Evolutionary conservation across 2,888 invertebrate genomes (phyloP).

Genomic region (Tigriopus californicus): DNA sequence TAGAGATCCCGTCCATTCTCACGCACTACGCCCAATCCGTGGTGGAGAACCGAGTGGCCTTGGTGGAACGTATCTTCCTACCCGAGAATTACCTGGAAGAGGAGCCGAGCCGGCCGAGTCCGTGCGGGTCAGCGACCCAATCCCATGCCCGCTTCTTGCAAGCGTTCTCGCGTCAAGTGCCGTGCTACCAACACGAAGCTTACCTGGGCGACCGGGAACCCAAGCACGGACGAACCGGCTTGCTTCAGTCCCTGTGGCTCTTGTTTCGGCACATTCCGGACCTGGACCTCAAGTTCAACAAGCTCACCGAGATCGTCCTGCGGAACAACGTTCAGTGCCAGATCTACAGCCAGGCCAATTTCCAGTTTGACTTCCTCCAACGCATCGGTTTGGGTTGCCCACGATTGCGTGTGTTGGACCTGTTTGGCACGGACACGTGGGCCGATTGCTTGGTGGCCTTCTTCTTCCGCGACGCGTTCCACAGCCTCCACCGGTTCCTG

Average conservation of each 20-base stretch:
- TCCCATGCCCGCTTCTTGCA: not conserved
- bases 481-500: slow-evolving; percentile 7
- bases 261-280: slow-evolving; percentile 14
- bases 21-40: slow-evolving; percentile 2
- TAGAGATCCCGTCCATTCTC: not conserved
- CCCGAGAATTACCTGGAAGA: slow-evolving; percentile 10
- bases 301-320: slow-evolving; percentile 6
- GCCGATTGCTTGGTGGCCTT: slow-evolving; percentile 14
- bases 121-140: not conserved
- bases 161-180: not conserved
- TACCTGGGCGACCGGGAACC: not conserved
- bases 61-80: slow-evolving; percentile 3
- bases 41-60: not conserved
- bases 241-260: slow-evolving; percentile 2
- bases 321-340: slow-evolving; percentile 15
- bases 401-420: slow-evolving; percentile 5
- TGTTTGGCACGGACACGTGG: slow-evolving; percentile 16
- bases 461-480: slow-evolving; percentile 15
- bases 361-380: slow-evolving; percentile 13
- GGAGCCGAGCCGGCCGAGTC: not conserved
- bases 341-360: slow-evolving; percentile 12
- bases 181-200: no score
- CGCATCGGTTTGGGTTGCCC: slow-evolving; percentile 14
- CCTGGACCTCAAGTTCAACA: not conserved
- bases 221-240: slow-evolving; percentile 5